Conservation (phyloP, 2,797 vertebrate species). For the Neomorphus geoffroyi region DNA sequence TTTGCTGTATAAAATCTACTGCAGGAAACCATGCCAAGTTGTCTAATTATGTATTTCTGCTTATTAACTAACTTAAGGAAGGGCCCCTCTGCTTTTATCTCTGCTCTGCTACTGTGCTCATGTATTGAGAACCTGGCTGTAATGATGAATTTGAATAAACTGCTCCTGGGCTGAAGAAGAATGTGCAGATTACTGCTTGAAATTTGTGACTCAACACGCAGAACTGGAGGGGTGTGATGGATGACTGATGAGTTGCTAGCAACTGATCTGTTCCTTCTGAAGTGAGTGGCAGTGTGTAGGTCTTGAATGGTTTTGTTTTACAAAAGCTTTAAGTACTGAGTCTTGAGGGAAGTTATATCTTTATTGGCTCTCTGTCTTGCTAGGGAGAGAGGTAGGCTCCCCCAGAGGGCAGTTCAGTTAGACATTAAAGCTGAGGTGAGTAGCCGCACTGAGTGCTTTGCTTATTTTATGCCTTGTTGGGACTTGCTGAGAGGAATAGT, state of each 20-base stretch:
- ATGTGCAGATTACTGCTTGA: not conserved
- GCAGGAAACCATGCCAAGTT: not conserved
- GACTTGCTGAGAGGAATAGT: constrained; percentile 1
- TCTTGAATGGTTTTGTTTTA: constrained; percentile 16
- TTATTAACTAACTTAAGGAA: constrained; percentile 4
- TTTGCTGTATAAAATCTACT: constrained; percentile 1
- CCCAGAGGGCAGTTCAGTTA: constrained; percentile 33
- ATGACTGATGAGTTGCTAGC: not conserved
- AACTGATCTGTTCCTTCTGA: not conserved
- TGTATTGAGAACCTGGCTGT: not conserved
- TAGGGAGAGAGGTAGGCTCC: not conserved
- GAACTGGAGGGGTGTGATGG: not conserved
- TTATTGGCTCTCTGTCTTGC: not conserved
- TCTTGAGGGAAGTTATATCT: constrained; percentile 14
- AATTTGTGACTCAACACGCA: constrained; percentile 23
- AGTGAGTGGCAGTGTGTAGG: constrained; percentile 18
- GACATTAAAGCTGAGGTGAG: constrained; percentile 1
- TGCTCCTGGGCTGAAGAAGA: constrained; percentile 9
- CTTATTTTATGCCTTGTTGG: constrained; percentile 1
- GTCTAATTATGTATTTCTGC: not conserved
- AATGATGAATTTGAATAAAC: constrained; percentile 19
- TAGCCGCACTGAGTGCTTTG: not conserved
- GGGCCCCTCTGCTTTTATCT: constrained; percentile 9
- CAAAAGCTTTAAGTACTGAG: not conserved
- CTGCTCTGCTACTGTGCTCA: not conserved